Base-by-base conservation (phyloP, 2,888 invertebrate species). In the Periphyllus acericola region DNA sequence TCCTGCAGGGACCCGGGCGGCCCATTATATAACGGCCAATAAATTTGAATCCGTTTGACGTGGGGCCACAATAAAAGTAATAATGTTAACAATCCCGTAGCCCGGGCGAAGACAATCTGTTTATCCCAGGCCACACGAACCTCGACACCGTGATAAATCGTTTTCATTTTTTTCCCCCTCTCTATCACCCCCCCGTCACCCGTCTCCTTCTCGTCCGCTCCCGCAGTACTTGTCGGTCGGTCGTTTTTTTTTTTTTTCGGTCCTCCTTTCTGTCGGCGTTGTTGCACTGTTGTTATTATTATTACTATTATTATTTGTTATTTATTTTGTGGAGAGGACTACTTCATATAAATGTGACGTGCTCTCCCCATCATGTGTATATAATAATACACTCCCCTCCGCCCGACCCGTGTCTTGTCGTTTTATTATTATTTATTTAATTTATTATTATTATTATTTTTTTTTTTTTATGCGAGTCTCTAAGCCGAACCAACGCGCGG, bases 21-120 rank as follows among this genome's bases (percentile, higher is more conserved):
- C 89, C 90, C 89, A 90, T 90, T 90, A 90, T 90, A 90, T 90
- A 89, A 90, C 89, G 90, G 90, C 89, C 89, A 89, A 90, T 90
- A 90, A 90, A 90, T 90, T 90, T 89, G 82, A 89, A 89, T 89
- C 89, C 89, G 89, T 87, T 89, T 89, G 89, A 89, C 89, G 87
- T 81, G 87, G 81, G 87, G 87, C 87, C 87, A 87, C 87, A 87
- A 87, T 87, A 87, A 87, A 87, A 87, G 87, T 87, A 87, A 87
- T 87, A 89, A 89, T 89, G 86, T 89, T 89, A 86, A 89, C 89
- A 89, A 89, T 89, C 87, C 87, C 87, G 87, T 81, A 60, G 87
- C 80, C 80, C 81, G 87, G 87, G 87, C 87, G 87, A 87, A 87
- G 87, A 87, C 87, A 87, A 87, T 87, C 87, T 87, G 87, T 87